Evolutionary conservation across 1,140 invertebrate species (phyloP).

Genomic region (Coelopa frigida): DNA sequence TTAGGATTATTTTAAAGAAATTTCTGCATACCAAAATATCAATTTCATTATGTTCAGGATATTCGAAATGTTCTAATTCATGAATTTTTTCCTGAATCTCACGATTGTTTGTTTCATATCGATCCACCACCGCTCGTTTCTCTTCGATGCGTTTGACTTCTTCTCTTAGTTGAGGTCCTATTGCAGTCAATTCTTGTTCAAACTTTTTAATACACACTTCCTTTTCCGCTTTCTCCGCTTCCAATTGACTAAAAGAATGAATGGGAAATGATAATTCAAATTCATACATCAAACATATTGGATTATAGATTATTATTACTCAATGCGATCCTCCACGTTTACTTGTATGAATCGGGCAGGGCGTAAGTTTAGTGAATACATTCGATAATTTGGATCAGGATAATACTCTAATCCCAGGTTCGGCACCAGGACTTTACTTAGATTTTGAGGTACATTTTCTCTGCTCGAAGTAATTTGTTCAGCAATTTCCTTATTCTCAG

Average conservation of each 20-base stretch:
- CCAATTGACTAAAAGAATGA: constrained; percentile 16
- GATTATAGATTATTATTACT: constrained; percentile 32
- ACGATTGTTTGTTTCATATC: constrained; percentile 10
- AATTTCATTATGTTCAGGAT: constrained; percentile 44
- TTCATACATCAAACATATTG: constrained; percentile 1
- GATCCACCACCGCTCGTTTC: constrained; percentile 14
- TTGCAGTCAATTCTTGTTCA: constrained; percentile 8
- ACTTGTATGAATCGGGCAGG: constrained; percentile 54
- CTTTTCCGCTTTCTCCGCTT: constrained; percentile 17
- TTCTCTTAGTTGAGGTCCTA: not conserved
- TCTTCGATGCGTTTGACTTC: constrained; percentile 13
- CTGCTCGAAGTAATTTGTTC: constrained; percentile 53
- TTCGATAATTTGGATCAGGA: constrained; percentile 56
- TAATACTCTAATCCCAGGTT: constrained; percentile 53
- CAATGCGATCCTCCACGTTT: constrained; percentile 54
- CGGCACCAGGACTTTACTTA: constrained; percentile 55
- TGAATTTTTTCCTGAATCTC: constrained; percentile 12
- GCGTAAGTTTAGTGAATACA: constrained; percentile 51
- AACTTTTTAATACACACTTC: constrained; percentile 4
- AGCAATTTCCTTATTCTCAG: constrained; percentile 52
- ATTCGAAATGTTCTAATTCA: constrained; percentile 25
- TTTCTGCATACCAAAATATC: constrained; percentile 44
- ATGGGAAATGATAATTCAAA: not conserved
- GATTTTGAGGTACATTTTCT: constrained; percentile 58
- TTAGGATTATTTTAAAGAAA: not conserved